These are phyloP conservation scores for Menura novaehollandiae DNA, from an alignment of 2,113 vertebrate species.

Conservation along the genomic window DNA sequence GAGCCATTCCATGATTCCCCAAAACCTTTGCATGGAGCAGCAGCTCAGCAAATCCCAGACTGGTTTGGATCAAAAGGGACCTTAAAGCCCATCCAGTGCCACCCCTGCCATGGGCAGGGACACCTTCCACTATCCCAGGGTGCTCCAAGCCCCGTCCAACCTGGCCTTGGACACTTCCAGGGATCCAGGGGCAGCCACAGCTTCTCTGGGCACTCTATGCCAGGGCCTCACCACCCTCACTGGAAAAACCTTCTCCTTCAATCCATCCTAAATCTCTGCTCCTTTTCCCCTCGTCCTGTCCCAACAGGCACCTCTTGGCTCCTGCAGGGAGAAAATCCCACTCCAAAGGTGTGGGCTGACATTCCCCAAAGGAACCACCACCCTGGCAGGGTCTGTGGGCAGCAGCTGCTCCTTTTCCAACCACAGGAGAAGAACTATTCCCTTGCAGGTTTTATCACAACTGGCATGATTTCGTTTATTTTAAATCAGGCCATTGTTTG, in stretches of 20 bases:
- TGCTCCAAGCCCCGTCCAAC: neutral
- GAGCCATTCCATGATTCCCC: neutral
- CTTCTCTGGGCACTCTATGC: neutral
- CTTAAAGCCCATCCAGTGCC: neutral
- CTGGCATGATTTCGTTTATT: rapidly evolving
- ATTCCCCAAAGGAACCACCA: neutral
- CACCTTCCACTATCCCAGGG: rapidly evolving
- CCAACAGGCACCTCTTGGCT: neutral
- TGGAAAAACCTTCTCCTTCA: no score
- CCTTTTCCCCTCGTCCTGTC: neutral
- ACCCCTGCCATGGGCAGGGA: neutral
- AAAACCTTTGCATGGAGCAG: rapidly evolving
- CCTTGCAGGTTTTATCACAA: neutral
- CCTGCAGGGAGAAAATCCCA: neutral
- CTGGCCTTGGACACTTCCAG: neutral
- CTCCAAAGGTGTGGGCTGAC: no score
- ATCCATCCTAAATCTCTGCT: neutral
- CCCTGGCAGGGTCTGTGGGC: rapidly evolving
- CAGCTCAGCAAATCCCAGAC: neutral
- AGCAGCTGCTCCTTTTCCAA: neutral
- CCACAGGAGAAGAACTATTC: rapidly evolving
- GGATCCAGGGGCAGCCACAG: neutral
- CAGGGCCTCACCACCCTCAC: rapidly evolving
- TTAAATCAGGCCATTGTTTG: rapidly evolving
- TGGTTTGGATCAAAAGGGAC: neutral